These are phyloP conservation scores for Scleropages formosus DNA, from an alignment of 2,797 vertebrate species.

Conservation along the genomic window DNA sequence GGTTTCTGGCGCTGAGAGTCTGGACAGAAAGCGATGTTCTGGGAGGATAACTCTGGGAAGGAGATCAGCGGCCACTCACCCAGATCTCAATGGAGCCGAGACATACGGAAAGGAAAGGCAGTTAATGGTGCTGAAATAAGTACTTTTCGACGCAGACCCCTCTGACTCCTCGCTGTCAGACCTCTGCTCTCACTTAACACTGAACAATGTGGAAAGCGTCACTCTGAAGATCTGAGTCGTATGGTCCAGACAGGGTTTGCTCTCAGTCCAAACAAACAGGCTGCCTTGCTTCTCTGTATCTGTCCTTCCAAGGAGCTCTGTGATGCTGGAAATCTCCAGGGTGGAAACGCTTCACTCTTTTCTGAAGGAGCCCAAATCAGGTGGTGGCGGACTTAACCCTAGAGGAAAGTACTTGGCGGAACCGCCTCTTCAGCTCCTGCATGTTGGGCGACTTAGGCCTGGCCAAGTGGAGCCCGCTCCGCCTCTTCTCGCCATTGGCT, in stretches of 20 bases:
- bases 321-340: not conserved
- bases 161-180: not conserved
- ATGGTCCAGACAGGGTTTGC: not conserved
- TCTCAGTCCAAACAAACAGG: conserved; percentile 3
- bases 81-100: too few species aligned
- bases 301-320: not conserved
- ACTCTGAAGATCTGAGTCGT: not conserved
- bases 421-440: conserved; percentile 90
- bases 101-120: not conserved
- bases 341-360: not conserved
- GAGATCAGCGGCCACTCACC: not conserved
- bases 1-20: too few species aligned
- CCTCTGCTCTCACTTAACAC: not conserved
- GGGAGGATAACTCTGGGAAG: not conserved
- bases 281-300: not conserved
- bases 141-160: conserved; percentile 4
- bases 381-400: conserved; percentile 79
- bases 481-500: conserved; percentile 85
- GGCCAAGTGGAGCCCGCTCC: conserved; percentile 82
- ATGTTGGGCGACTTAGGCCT: conserved; percentile 91
- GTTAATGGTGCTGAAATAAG: not conserved
- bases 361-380: conserved; percentile 56
- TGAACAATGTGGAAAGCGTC: not conserved
- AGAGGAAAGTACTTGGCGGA: conserved; percentile 88
- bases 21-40: too few species aligned